phyloP scores from a whole-genome alignment of 2,888 invertebrate genomes.

The Trichopoda pennipes region DNA sequence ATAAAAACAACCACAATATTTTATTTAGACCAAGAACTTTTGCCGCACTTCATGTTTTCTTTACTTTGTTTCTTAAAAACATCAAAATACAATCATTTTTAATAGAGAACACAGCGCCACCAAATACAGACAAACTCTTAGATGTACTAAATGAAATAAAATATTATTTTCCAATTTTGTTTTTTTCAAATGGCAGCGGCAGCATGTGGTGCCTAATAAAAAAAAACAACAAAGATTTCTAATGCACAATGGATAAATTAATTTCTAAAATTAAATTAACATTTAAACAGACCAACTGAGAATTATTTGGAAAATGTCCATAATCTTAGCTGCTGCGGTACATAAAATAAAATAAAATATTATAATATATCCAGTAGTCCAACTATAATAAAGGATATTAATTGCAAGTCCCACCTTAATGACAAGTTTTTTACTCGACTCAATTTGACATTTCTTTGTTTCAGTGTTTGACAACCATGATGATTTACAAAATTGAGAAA shows the following conservation, averaged over 20 bases:
- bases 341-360: too few relatives aligned
- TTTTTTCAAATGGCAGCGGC: slow-evolving; percentile 54
- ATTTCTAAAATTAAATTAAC: neutral
- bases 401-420: too few relatives aligned
- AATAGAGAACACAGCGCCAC: slow-evolving; percentile 1
- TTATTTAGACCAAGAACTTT: slow-evolving; percentile 42
- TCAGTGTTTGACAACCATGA: too few relatives aligned
- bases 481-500: too few relatives aligned
- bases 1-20: slow-evolving; percentile 34
- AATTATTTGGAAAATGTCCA: too few relatives aligned
- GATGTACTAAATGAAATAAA: slow-evolving; percentile 61
- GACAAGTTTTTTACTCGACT: too few relatives aligned
- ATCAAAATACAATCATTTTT: slow-evolving; percentile 8
- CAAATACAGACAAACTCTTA: slow-evolving; percentile 1
- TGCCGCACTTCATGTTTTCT: slow-evolving; percentile 38
- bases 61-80: slow-evolving; percentile 33
- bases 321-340: too few relatives aligned
- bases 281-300: neutral
- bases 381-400: too few relatives aligned
- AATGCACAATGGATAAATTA: slow-evolving; percentile 25
- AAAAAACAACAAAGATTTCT: slow-evolving; percentile 23
- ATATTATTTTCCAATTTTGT: slow-evolving; percentile 70
- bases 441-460: too few relatives aligned
- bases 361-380: too few relatives aligned
- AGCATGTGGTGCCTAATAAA: slow-evolving; percentile 40